Base-by-base conservation (phyloP, 1,140 invertebrate species). In the Drosophila tani region DNA sequence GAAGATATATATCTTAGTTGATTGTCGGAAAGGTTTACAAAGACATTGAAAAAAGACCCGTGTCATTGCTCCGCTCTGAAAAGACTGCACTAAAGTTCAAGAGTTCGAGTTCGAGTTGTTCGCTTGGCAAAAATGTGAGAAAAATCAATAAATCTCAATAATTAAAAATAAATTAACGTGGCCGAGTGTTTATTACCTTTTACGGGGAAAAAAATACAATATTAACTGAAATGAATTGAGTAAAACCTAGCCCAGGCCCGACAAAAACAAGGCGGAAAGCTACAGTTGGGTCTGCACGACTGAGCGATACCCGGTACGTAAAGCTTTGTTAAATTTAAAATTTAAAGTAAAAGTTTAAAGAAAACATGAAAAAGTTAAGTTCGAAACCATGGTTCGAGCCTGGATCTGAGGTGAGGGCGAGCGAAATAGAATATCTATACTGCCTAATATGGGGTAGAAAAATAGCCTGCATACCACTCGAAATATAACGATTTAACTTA, bases 121-220 rank as follows among this genome's bases (percentile, higher is more conserved):
- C 32, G 64, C 67, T 70, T 49, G 45, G 67, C 49, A 49, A 40
- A 78, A 64, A 75, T 55, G 70, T 68, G 75, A 64, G 76, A 86
- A 85, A 73, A 78, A 81, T 82, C 82, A 81, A 79, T 86, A 74
- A 82, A 78, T 83, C 71, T 70, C 49, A 67, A 78, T 83, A 87
- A 87, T 87, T 81, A 83, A 88, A 77, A 77, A 74, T 59, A 70
- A 83, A 84, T 84, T 81, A 84, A 59, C 64, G 59, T 27, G n/a
- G 35, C 24, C 32, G 65, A 66, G 46, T 71, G 41, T 58, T 84
- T 82, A 84, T 83, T 82, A 82, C 75, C 69, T 75, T 81, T 67
- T 73, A 62, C 46, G 59, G 58, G 46, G 55, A 49, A 35, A 66
- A 27, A 53, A 46, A 17, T 64, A 79, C 32, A 65, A 65, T 17